Percentiles rank a stretch among this genome's conserved stretches.
phyloP scores from a whole-genome alignment of 2,888 invertebrate genomes.

The Mycalesis mineus region DNA sequence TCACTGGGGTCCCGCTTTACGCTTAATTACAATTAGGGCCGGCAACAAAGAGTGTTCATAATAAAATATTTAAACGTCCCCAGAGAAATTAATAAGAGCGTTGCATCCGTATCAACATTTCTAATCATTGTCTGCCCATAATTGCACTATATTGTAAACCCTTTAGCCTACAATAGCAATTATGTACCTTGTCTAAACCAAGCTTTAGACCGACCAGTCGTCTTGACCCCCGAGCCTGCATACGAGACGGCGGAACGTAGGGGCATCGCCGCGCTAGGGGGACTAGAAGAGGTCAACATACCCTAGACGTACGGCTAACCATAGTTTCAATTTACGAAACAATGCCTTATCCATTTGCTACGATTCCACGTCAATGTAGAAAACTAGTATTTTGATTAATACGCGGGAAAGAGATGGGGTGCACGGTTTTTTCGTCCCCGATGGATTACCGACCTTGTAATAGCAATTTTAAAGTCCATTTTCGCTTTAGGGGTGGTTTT shows the following conservation, averaged over 20 bases:
- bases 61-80: conserved; percentile 35
- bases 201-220: conserved; percentile 41
- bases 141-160: conserved; percentile 64
- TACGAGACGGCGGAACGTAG: conserved; percentile 33
- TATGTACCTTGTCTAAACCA: conserved; percentile 69
- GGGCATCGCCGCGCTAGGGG: conserved; percentile 26
- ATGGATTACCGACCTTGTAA: conserved; percentile 46
- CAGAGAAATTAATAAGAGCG: conserved; percentile 43
- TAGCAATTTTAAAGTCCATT: conserved; percentile 47
- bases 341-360: conserved; percentile 77
- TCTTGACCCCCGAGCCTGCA: conserved; percentile 34
- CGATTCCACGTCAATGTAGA: conserved; percentile 76
- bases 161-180: conserved; percentile 63
- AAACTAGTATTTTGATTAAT: conserved; percentile 77
- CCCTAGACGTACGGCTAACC: conserved; percentile 54
- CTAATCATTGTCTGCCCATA: conserved; percentile 61
- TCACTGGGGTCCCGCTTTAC: conserved; percentile 13
- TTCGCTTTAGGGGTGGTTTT: conserved; percentile 43
- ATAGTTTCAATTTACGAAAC: conserved; percentile 77
- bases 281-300: conserved; percentile 46
- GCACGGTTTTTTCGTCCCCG: conserved; percentile 39
- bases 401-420: conserved; percentile 74
- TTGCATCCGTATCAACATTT: conserved; percentile 51
- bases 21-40: conserved; percentile 27
- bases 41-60: conserved; percentile 32